Conservation (phyloP, 92 coral and sea anemone species). For the Parazoanthus darwini region DNA sequence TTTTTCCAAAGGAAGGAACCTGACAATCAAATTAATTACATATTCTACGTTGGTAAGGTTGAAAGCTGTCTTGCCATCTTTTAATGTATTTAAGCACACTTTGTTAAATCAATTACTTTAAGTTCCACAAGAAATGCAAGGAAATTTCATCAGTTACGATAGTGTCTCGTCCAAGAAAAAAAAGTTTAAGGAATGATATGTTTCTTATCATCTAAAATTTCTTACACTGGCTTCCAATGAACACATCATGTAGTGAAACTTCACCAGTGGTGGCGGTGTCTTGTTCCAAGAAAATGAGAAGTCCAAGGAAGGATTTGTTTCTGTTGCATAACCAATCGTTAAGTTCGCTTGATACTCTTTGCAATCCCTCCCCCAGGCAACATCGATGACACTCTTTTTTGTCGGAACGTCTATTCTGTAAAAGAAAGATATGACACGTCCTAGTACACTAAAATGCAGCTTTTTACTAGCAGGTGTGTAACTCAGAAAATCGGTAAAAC, state of each 20-base stretch:
- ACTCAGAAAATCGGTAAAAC: not conserved
- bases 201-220: no score
- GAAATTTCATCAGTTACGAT: not conserved
- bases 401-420: slow-evolving; percentile 37
- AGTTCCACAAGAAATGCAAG: not conserved
- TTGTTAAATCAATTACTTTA: not conserved
- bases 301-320: slow-evolving; percentile 40
- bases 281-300: slow-evolving; percentile 39
- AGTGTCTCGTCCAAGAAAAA: slow-evolving; percentile 33
- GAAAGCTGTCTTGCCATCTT: no score
- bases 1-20: not conserved
- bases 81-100: no score
- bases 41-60: not conserved
- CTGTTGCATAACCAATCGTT: slow-evolving; percentile 15
- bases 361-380: slow-evolving; percentile 53
- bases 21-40: not conserved
- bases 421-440: not conserved
- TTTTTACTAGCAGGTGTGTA: not conserved
- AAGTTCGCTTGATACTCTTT: slow-evolving; percentile 31
- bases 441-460: no score
- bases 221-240: slow-evolving; percentile 32
- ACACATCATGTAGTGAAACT: slow-evolving; percentile 1
- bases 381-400: not conserved
- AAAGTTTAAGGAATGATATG: not conserved
- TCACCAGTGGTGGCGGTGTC: slow-evolving; percentile 9